Evolutionary conservation across 2,888 invertebrate genomes (phyloP), one percentile per base, ranked within the genome.

Genomic region (Fragum sueziense): DNA sequence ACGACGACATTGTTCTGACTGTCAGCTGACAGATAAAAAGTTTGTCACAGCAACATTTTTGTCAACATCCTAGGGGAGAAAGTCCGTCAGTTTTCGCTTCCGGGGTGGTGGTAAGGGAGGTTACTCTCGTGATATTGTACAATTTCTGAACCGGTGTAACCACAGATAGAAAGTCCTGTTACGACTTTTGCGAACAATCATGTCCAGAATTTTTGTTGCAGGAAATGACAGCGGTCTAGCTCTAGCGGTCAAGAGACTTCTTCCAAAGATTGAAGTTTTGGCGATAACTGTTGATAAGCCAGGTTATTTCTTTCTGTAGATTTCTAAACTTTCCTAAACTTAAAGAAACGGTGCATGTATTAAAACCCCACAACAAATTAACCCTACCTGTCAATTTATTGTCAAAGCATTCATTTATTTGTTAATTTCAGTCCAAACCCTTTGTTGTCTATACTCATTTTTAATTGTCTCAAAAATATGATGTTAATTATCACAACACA

Each of bases 11-110:
- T 52, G 25, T 79, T 52, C 29, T 25, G 22, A 0, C 22, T 37
- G 41, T 25, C 33, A 72, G 47, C 20, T 59, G 9, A 59, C n/a
- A 37, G 1, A 0, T 57, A 6, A 4, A 37, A 2, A 0, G 20
- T 37, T 65, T 27, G 2, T 41, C 3, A 65, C 22, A 34, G 9
- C 11, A 9, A n/a, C 4, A 17, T 29, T 47, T 29, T 31, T 65
- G 22, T 65, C 25, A 22, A 65, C 65, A 65, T 65, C 41, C 41
- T 65, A 25, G 65, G 41, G 80, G 69, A 76, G 73, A 73, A 80
- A 80, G 80, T 80, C 80, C 80, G 75, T 34, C 61, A 9, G 52
- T 41, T 68, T n/a, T 76, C 67, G 70, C 76, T 80, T 80, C 80
- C 80, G 47, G 47, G 47, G 47, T 14, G 76, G 34, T 65, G 62